These are phyloP conservation scores for Cordilura impudica DNA, from an alignment of 2,888 invertebrate genomes.

Conservation along the genomic window DNA sequence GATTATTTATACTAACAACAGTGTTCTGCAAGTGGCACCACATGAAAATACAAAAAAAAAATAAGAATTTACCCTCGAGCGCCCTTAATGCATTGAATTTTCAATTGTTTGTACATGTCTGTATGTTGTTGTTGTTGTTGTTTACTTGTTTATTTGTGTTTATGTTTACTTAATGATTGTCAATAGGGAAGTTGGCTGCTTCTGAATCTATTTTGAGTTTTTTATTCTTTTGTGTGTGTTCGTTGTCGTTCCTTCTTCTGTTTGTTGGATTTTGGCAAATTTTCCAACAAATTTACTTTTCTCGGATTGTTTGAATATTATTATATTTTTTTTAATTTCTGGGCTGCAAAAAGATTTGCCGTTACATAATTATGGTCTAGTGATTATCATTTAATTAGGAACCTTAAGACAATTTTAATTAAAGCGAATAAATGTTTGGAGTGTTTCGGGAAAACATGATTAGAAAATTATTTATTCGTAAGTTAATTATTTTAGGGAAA, in stretches of 20 bases:
- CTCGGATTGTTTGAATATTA: conserved; percentile 31
- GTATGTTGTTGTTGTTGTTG: not conserved
- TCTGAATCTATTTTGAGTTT: conserved; percentile 7
- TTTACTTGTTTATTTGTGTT: not conserved
- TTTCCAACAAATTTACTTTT: conserved; percentile 46
- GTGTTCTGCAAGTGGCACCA: conserved; percentile 58
- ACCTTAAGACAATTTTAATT: conserved; percentile 27
- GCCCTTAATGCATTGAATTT: conserved; percentile 56
- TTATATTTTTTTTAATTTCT: not conserved
- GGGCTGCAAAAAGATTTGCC: conserved; percentile 21
- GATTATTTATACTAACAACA: not conserved
- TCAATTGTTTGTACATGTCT: conserved; percentile 53
- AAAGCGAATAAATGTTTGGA: conserved; percentile 22
- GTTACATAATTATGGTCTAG: conserved; percentile 50
- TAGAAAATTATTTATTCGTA: conserved; percentile 5
- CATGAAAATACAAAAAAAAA: conserved; percentile 33
- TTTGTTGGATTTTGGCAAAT: conserved; percentile 36
- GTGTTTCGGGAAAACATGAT: not conserved
- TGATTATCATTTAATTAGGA: conserved; percentile 55
- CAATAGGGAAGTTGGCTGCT: conserved; percentile 46
- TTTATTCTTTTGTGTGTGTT: not conserved
- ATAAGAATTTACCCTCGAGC: conserved; percentile 52
- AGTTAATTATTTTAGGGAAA: too few relatives aligned
- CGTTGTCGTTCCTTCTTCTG: not conserved
- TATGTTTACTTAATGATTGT: conserved; percentile 55